Percentiles rank a stretch among this genome's conserved stretches.
Conservation (phyloP, 2,888 invertebrate genomes). For the Catocala sponsa region DNA sequence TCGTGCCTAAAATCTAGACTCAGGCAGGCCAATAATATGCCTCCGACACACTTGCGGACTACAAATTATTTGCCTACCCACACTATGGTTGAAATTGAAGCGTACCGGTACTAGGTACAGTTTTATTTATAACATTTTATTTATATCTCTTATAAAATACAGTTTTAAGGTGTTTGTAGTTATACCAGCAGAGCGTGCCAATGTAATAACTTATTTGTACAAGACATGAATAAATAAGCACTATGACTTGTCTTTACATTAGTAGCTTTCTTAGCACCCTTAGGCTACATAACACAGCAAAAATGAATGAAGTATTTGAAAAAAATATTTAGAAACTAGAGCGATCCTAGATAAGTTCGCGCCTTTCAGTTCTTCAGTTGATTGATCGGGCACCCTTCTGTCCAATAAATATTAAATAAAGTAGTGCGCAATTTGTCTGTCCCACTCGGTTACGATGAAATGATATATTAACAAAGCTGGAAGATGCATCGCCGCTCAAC, state of each 20-base stretch:
- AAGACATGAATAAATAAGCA: too few relatives aligned
- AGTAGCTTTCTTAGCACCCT: too few relatives aligned
- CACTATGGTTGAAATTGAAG: background rate
- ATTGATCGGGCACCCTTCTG: constrained; percentile 79
- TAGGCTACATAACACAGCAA: background rate
- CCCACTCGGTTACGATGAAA: constrained; percentile 78
- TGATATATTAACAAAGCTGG: constrained; percentile 77
- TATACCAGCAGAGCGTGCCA: too few relatives aligned
- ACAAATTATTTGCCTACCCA: constrained; percentile 46
- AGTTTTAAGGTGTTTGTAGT: too few relatives aligned
- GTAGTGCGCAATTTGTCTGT: constrained; percentile 79
- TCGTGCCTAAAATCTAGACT: constrained; percentile 43
- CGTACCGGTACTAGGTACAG: too few relatives aligned
- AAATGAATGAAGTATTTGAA: background rate
- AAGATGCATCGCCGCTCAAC: constrained; percentile 65
- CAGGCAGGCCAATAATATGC: constrained; percentile 43
- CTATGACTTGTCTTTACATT: too few relatives aligned
- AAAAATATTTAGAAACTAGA: constrained; percentile 35
- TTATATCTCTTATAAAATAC: too few relatives aligned
- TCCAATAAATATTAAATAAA: constrained; percentile 84
- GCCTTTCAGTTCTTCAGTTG: constrained; percentile 53
- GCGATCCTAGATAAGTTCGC: constrained; percentile 35
- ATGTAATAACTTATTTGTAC: too few relatives aligned
- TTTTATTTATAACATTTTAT: too few relatives aligned
- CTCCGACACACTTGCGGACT: constrained; percentile 50